These are phyloP conservation scores for Euglossa dilemma DNA, from an alignment of 1,140 invertebrate species.

Conservation along the genomic window DNA sequence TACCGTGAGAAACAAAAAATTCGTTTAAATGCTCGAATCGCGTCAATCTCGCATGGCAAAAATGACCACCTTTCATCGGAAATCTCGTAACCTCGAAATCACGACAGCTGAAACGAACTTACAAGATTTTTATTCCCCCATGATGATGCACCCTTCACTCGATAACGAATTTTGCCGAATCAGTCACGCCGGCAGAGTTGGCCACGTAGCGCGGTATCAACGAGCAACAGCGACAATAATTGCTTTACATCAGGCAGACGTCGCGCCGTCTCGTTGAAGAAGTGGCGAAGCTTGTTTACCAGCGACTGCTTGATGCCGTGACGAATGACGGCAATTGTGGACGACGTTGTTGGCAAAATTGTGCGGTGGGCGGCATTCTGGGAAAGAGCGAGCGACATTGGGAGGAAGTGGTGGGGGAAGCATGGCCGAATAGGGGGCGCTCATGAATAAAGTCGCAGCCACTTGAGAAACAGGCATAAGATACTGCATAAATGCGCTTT, in stretches of 20 bases:
- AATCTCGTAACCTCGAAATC: no score
- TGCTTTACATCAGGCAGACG: constrained; percentile 28
- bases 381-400: neutral
- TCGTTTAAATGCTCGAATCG: no score
- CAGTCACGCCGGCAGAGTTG: neutral
- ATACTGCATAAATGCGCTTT: neutral
- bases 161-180: neutral
- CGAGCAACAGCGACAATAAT: constrained; percentile 20
- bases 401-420: neutral
- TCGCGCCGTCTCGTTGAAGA: constrained; percentile 13
- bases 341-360: constrained; percentile 15
- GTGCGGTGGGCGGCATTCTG: neutral
- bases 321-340: constrained; percentile 47
- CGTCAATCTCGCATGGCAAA: no score
- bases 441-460: neutral
- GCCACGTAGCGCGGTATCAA: neutral
- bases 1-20: no score
- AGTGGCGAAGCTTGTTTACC: constrained; percentile 33
- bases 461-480: neutral
- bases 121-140: no score
- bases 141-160: neutral
- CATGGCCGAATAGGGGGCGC: neutral
- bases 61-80: no score
- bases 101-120: no score
- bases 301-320: constrained; percentile 13